Conservation (phyloP, 1,140 invertebrate species). For the Cephus cinctus region DNA sequence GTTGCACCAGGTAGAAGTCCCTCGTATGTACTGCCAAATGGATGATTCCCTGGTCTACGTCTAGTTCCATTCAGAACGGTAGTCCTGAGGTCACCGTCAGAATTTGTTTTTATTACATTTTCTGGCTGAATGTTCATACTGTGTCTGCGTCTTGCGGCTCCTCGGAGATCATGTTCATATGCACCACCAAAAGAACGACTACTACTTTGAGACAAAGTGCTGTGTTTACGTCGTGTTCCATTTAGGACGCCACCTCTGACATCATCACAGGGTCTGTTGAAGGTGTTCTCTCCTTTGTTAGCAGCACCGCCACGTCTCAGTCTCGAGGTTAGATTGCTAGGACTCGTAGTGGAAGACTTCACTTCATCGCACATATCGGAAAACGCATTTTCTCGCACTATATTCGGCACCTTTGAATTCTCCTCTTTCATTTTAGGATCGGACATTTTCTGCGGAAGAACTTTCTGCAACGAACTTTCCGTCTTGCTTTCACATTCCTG, state of each 20-base stretch:
- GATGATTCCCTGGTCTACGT: conserved; percentile 14
- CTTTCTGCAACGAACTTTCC: neutral
- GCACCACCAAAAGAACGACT: neutral
- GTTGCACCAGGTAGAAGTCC: neutral
- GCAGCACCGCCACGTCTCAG: no score
- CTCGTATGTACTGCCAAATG: neutral
- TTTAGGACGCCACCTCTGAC: no score
- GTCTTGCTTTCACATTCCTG: neutral
- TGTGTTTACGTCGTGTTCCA: no score
- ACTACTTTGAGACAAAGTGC: no score
- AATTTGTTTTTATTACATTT: conserved; percentile 6
- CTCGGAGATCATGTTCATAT: no score
- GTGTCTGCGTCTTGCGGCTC: conserved; percentile 16
- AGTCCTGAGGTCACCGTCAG: conserved; percentile 1
- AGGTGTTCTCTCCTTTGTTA: no score
- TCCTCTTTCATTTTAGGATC: neutral
- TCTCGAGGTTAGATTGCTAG: no score
- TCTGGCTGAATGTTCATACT: conserved; percentile 15
- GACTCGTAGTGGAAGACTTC: conserved; percentile 14
- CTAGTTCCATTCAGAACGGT: conserved; percentile 12
- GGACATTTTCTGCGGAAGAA: neutral
- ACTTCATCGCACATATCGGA: conserved; percentile 17
- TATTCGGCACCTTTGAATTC: neutral
- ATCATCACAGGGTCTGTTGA: no score
- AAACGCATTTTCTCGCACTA: conserved; percentile 27